A percentile compares a stretch with the other conserved stretches of the same genome.
These are phyloP conservation scores for Tetraneura akinire DNA, from an alignment of 1,140 invertebrate genomes.

Conservation along the genomic window DNA sequence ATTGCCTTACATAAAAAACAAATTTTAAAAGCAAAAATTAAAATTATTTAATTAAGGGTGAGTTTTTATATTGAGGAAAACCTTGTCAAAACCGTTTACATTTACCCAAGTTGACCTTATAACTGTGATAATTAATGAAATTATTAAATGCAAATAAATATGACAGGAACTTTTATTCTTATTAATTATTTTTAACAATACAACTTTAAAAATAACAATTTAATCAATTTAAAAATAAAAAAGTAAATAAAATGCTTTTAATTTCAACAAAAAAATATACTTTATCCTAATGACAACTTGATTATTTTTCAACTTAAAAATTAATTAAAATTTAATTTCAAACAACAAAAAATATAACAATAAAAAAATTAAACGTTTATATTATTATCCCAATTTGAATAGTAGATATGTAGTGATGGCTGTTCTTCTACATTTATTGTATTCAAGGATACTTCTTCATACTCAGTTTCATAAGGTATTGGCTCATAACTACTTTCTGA, in stretches of 20 bases:
- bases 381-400: constrained; percentile 5
- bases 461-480: not conserved
- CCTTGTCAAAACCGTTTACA: too few relatives aligned
- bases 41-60: too few relatives aligned
- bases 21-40: too few relatives aligned
- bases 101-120: too few relatives aligned
- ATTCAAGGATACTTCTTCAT: constrained; percentile 25
- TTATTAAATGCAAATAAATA: too few relatives aligned
- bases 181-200: too few relatives aligned
- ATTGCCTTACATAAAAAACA: not conserved
- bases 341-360: not conserved
- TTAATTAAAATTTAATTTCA: not conserved
- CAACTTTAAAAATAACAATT: too few relatives aligned
- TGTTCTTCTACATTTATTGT: not conserved
- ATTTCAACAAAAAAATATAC: not conserved
- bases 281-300: not conserved
- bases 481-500: not conserved
- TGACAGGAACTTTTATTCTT: too few relatives aligned
- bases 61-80: too few relatives aligned
- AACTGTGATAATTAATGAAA: too few relatives aligned
- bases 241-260: too few relatives aligned
- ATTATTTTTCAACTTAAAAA: constrained; percentile 6
- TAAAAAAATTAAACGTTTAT: not conserved
- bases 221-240: too few relatives aligned
- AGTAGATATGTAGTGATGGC: constrained; percentile 1